Percentiles rank a stretch among this genome's conserved stretches.
Evolutionary conservation across 2,888 invertebrate species (phyloP).

Genomic region (Mesochorus sp.): DNA sequence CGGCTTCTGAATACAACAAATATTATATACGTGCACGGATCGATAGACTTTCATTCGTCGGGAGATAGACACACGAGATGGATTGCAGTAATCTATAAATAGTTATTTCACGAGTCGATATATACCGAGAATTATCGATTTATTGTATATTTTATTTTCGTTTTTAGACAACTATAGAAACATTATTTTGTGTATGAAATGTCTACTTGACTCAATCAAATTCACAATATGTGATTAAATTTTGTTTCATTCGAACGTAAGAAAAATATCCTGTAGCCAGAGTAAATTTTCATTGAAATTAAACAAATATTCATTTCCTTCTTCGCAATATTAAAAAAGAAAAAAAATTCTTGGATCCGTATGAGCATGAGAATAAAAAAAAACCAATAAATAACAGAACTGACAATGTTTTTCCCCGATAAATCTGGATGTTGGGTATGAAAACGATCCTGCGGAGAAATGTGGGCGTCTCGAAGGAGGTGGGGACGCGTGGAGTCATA

Average conservation of each 20-base stretch:
- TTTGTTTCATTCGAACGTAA: no score
- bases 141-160: no score
- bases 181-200: no score
- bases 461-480: slow-evolving; percentile 25
- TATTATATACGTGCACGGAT: background rate
- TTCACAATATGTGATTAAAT: no score
- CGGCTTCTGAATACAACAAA: slow-evolving; percentile 35
- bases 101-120: no score
- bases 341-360: no score
- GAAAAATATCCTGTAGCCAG: no score
- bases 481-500: slow-evolving; percentile 27
- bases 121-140: background rate
- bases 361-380: no score
- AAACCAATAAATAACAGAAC: background rate
- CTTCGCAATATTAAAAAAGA: background rate
- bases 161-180: no score
- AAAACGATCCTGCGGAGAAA: slow-evolving; percentile 8
- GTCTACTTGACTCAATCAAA: no score
- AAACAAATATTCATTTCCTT: background rate
- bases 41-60: slow-evolving; percentile 11
- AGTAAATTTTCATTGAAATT: background rate
- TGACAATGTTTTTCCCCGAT: slow-evolving; percentile 47
- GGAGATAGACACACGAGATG: background rate
- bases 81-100: slow-evolving; percentile 48
- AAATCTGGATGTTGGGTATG: slow-evolving; percentile 34